phyloP scores from a whole-genome alignment of 2,113 vertebrate genomes.

The Neoarius graeffei region DNA sequence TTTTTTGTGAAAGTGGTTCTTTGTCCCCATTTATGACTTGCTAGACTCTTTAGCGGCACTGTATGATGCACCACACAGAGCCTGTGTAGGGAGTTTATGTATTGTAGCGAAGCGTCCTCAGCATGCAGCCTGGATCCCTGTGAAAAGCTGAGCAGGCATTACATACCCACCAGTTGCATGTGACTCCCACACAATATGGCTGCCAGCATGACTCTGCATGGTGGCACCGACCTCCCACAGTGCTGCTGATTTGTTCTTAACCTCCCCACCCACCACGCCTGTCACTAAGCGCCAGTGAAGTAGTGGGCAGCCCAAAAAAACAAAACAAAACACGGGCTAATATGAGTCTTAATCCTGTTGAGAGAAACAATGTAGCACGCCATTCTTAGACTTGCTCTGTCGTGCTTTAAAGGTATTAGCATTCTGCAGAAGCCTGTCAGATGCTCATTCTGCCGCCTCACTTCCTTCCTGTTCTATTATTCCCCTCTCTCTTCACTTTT shows the following conservation, averaged over 20 bases:
- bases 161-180: conserved; percentile 20
- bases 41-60: neutral
- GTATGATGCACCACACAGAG: conserved; percentile 26
- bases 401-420: conserved; percentile 43
- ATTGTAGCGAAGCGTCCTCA: conserved; percentile 12
- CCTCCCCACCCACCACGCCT: conserved; percentile 38
- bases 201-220: conserved; percentile 44
- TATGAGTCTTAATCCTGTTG: conserved; percentile 50
- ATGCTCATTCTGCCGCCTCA: conserved; percentile 20
- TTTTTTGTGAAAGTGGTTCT: no score
- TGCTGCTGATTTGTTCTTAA: conserved; percentile 47
- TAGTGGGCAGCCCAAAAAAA: conserved; percentile 27
- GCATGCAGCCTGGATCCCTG: conserved; percentile 14
- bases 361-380: conserved; percentile 34
- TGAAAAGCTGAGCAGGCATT: conserved; percentile 18
- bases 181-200: conserved; percentile 44
- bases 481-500: conserved; percentile 8
- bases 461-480: conserved; percentile 37
- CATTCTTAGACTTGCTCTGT: conserved; percentile 22
- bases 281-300: conserved; percentile 34
- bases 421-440: conserved; percentile 28
- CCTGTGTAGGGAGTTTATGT: conserved; percentile 21
- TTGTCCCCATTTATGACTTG: neutral
- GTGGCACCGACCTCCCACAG: conserved; percentile 38
- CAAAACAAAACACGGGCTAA: conserved; percentile 8